These are phyloP conservation scores for Athene noctua DNA, from an alignment of 2,113 vertebrate genomes.

Conservation along the genomic window DNA sequence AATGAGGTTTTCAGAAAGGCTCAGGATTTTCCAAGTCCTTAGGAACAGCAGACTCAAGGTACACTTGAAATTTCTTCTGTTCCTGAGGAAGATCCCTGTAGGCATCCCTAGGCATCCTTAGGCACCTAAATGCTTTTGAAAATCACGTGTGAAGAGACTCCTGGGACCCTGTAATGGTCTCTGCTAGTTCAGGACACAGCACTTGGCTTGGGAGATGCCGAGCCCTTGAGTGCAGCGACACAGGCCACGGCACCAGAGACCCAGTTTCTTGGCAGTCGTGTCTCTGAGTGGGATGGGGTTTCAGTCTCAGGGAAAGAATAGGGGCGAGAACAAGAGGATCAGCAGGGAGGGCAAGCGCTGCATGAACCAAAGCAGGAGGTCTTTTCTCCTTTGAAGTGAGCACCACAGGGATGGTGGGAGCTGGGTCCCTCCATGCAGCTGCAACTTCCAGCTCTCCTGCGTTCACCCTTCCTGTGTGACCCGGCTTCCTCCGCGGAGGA, in stretches of 20 bases:
- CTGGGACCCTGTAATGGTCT: not conserved
- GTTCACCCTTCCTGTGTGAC: not conserved
- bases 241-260: not conserved
- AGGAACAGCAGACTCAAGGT: not conserved
- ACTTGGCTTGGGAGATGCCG: not conserved
- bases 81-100: not conserved
- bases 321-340: not conserved
- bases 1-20: not conserved
- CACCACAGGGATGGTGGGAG: not conserved
- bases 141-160: not conserved
- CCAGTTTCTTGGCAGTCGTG: not conserved
- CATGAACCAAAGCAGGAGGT: not conserved
- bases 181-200: not conserved
- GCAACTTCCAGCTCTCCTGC: not conserved
- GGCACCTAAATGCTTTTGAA: not conserved
- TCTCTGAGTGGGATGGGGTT: not conserved
- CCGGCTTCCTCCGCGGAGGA: not conserved
- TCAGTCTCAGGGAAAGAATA: not conserved
- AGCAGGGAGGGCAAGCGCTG: not conserved
- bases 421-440: not conserved
- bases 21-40: not conserved
- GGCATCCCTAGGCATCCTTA: not conserved
- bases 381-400: not conserved
- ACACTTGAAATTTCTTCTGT: not conserved
- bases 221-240: not conserved